Evolutionary conservation across 2,113 vertebrate genomes (phyloP), one percentile per base, ranked within the genome.

Genomic region (Saccopteryx leptura): DNA sequence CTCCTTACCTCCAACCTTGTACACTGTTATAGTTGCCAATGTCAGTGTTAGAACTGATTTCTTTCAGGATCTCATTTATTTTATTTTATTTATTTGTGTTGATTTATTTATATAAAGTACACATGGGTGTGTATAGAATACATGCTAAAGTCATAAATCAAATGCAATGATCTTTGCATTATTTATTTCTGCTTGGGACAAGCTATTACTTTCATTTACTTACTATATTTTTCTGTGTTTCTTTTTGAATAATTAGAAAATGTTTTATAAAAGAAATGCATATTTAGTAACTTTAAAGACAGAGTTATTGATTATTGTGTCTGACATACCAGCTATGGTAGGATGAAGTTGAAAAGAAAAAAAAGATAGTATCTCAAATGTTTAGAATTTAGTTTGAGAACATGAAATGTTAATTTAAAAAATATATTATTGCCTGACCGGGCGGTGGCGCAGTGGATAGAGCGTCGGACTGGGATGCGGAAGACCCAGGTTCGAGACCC

Each of bases 191-290:
- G 4, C 78, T 65, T 50, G 13, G 26, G 24, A 85, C 7, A 46
- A 10, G 28, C 46, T 93, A 12, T 87, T 83, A 72, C 5, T 80
- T 90, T 66, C 48, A 61, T 87, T 96, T 92, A 14, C 58, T 79
- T 31, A 52, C 19, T 86, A 4, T 14, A 48, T 74, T 90, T 79
- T 85, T 83, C 28, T 92, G 6, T 26, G 11, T 9, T 52, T 65
- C 83, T 74, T 95, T 54, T 75, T 31, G 58, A 94, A 76, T 90
- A 91, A 76, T 88, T 63, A 88, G n/a, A 81, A 39, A 39, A 39
- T 39, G 39, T 39, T 39, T 39, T 87, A 78, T 66, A 66, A 87
- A 60, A 72, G 21, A 50, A 56, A 89, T 18, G 83, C 84, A 54
- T 83, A 4, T 78, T 92, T 33, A 74, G 52, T 88, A 88, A 18